Percentiles rank a stretch among this genome's conserved stretches.
phyloP scores from a whole-genome alignment of 2,888 invertebrate species.

The Agrochola macilenta region DNA sequence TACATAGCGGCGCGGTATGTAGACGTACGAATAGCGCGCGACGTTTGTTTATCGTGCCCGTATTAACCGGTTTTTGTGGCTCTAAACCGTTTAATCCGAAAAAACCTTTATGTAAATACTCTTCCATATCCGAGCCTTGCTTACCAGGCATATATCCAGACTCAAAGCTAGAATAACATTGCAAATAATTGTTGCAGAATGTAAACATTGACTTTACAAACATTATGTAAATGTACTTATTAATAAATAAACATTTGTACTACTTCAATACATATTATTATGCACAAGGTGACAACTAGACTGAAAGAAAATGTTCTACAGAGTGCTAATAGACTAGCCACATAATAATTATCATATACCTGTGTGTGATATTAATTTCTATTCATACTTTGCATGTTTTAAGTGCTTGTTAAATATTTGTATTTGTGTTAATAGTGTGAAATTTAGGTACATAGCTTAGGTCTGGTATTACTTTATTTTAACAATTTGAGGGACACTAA shows the following conservation, averaged over 20 bases:
- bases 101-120: no score
- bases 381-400: neutral
- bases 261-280: neutral
- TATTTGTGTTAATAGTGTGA: no score
- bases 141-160: neutral
- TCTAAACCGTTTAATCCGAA: no score
- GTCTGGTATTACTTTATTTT: neutral
- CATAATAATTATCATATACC: neutral
- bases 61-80: no score
- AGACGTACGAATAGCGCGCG: no score
- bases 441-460: neutral
- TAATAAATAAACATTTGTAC: neutral
- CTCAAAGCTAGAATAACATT: neutral
- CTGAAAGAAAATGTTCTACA: neutral
- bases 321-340: neutral
- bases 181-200: neutral
- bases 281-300: slow-evolving; percentile 14
- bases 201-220: slow-evolving; percentile 8
- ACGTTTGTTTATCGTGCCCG: no score
- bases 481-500: no score
- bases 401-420: neutral
- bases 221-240: neutral
- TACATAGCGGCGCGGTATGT: no score
- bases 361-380: neutral
- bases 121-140: no score